Evolutionary conservation across 2,113 vertebrate species (phyloP).

Genomic region (Microcebus jonahi): DNA sequence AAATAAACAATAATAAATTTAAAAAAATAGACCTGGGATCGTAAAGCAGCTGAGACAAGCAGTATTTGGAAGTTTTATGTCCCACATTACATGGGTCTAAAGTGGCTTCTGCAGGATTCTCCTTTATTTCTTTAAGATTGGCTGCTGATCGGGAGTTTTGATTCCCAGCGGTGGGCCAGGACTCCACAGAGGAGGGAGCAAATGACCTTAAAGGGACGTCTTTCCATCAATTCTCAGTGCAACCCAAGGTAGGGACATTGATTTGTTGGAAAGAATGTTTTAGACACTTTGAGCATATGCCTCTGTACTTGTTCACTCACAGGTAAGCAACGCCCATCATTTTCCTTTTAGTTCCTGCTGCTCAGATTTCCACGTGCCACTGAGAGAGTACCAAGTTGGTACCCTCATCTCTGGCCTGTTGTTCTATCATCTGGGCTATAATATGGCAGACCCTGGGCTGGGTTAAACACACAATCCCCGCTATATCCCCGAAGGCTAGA

Average conservation of each 20-base stretch:
- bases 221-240: background rate
- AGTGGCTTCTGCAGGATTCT: background rate
- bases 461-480: accelerated
- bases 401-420: background rate
- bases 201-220: background rate
- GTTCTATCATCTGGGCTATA: too few species aligned
- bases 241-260: background rate
- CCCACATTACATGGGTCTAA: background rate
- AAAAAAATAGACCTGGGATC: background rate
- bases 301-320: background rate
- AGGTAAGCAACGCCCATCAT: accelerated
- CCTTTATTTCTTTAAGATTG: background rate
- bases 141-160: background rate
- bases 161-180: background rate
- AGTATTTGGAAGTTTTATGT: background rate
- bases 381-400: background rate
- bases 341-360: background rate
- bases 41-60: background rate
- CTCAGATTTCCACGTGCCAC: background rate
- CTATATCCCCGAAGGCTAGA: accelerated
- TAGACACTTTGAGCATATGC: background rate
- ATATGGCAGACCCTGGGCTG: too few species aligned
- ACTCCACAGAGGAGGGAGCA: background rate
- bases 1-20: background rate
- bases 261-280: background rate